phyloP scores from a whole-genome alignment of 92 coral and sea anemone species.

The Umimayanthus kanabou region DNA sequence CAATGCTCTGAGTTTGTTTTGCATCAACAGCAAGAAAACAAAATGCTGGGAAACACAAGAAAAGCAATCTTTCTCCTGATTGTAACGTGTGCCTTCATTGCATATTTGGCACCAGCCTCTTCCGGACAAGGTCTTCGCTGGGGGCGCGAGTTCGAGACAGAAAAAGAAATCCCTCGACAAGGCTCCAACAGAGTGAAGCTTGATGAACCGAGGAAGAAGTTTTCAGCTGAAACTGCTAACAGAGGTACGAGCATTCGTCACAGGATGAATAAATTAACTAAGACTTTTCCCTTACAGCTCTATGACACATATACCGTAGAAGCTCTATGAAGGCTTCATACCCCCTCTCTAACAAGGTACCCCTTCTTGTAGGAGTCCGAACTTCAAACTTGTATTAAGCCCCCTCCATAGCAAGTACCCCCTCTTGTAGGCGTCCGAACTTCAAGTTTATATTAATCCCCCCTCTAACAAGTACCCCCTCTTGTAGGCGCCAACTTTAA shows the following conservation, averaged over 20 bases:
- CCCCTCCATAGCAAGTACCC: too few species aligned
- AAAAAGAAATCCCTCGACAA: neutral
- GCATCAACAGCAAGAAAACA: neutral
- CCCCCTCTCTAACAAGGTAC: too few species aligned
- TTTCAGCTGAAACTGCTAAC: neutral
- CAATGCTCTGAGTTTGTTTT: neutral
- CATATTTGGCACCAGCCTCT: slow-evolving; percentile 1
- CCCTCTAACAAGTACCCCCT: too few species aligned
- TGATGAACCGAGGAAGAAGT: slow-evolving; percentile 2
- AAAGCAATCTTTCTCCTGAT: neutral
- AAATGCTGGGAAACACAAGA: slow-evolving; percentile 2
- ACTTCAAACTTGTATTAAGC: too few species aligned
- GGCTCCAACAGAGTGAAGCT: neutral
- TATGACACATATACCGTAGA: too few species aligned
- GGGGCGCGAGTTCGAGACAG: slow-evolving; percentile 39
- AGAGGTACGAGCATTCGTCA: neutral
- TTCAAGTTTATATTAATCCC: too few species aligned
- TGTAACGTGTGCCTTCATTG: neutral
- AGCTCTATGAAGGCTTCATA: too few species aligned
- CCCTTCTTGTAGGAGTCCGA: too few species aligned
- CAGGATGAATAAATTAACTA: neutral
- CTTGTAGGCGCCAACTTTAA: too few species aligned
- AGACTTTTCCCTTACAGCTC: neutral
- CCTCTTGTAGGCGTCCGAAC: too few species aligned
- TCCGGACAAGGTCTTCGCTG: slow-evolving; percentile 39